Conservation (phyloP, 35 echinoderm and acorn worm species). For the Anneissia japonica region DNA sequence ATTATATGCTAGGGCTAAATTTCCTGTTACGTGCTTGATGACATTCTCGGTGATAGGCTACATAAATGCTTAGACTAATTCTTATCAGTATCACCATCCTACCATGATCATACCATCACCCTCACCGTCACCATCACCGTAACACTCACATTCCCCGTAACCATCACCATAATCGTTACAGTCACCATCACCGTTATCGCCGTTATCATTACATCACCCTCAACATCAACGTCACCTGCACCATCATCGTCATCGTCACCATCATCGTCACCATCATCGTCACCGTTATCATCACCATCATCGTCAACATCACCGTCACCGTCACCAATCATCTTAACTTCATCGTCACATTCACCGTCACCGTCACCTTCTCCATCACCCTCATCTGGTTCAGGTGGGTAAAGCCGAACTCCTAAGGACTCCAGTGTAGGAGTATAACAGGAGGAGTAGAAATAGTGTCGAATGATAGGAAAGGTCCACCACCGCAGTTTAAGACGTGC, state of each 20-base stretch:
- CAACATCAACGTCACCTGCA: not conserved
- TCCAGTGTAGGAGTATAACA: too few relatives aligned
- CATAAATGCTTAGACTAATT: too few relatives aligned
- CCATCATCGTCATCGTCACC: constrained; percentile 14
- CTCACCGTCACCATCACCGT: constrained; percentile 1
- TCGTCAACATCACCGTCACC: constrained; percentile 23
- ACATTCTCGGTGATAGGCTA: too few relatives aligned
- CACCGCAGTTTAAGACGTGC: too few relatives aligned
- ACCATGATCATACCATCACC: not conserved
- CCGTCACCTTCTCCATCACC: not conserved
- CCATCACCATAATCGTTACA: constrained; percentile 3
- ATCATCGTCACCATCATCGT: constrained; percentile 28
- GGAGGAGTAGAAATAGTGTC: too few relatives aligned
- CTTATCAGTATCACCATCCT: not conserved
- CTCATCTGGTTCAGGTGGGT: not conserved
- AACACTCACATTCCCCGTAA: not conserved
- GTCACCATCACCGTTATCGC: constrained; percentile 6
- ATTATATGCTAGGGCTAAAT: too few relatives aligned
- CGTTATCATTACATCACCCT: not conserved
- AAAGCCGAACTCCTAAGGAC: too few relatives aligned
- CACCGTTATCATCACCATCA: constrained; percentile 32
- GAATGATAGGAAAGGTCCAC: too few relatives aligned
- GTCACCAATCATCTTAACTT: not conserved
- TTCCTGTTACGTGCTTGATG: too few relatives aligned
- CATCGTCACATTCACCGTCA: not conserved